A percentile compares a stretch with the other conserved stretches of the same genome.
Conservation (phyloP, 1,140 invertebrate species). For the Papilio machaon region DNA sequence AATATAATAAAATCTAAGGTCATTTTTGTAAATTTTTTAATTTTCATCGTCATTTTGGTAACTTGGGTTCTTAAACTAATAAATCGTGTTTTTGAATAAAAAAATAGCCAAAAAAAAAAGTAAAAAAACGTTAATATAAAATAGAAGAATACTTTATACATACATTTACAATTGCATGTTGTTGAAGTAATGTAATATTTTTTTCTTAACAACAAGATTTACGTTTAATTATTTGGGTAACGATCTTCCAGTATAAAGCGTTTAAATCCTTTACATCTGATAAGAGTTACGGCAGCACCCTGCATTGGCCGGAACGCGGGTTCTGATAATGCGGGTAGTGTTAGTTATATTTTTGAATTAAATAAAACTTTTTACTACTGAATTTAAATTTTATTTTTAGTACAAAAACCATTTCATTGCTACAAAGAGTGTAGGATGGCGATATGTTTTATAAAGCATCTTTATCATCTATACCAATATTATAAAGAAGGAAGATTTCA, state of each 20-base stretch:
- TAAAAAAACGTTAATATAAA: too few species aligned
- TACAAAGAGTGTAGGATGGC: not conserved
- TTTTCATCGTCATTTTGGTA: too few species aligned
- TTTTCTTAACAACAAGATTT: not conserved
- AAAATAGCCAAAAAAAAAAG: too few species aligned
- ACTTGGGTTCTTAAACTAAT: too few species aligned
- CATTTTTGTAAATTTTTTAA: too few species aligned
- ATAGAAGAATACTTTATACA: too few species aligned
- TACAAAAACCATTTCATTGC: not conserved
- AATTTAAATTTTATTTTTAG: not conserved
- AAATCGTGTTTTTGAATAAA: too few species aligned
- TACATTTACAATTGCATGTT: not conserved
- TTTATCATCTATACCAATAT: too few species aligned
- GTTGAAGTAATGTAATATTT: not conserved
- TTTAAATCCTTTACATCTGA: slow-evolving; percentile 23
- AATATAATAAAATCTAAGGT: too few species aligned
- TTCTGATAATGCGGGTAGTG: not conserved
- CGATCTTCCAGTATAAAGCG: slow-evolving; percentile 1
- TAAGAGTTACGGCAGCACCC: not conserved
- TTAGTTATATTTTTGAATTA: slow-evolving; percentile 5
- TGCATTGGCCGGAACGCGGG: not conserved
- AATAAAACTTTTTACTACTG: not conserved
- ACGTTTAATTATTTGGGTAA: slow-evolving; percentile 4
- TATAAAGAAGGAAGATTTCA: too few species aligned
- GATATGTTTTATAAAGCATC: too few species aligned